These are phyloP conservation scores for Dicranocentrus wangi DNA, from an alignment of 2,888 invertebrate species.

Conservation along the genomic window DNA sequence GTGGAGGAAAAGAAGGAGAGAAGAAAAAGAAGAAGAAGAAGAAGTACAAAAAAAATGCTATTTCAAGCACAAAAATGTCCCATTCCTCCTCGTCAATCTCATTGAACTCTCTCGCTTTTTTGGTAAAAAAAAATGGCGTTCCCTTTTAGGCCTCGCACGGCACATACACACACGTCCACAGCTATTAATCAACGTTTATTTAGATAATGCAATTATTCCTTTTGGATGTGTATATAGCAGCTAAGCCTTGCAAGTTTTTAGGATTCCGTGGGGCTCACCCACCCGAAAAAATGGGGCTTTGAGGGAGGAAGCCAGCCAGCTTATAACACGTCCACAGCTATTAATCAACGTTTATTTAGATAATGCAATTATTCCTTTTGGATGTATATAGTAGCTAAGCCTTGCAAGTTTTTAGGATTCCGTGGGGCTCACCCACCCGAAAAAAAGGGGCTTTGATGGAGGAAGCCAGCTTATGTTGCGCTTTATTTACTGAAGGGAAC, in stretches of 20 bases:
- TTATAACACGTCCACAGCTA: conserved; percentile 62
- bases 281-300: conserved; percentile 47
- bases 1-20: too few species aligned
- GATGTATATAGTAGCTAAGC: too few species aligned
- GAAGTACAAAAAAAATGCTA: conserved; percentile 22
- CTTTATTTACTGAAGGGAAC: conserved; percentile 7
- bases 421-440: conserved; percentile 32
- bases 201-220: conserved; percentile 64
- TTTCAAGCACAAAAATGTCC: conserved; percentile 47
- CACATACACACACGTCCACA: conserved; percentile 51
- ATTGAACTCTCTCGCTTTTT: conserved; percentile 4
- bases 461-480: neutral
- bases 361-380: conserved; percentile 61
- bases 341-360: conserved; percentile 68
- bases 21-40: too few species aligned
- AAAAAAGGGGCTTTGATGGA: conserved; percentile 40
- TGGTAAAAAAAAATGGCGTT: too few species aligned
- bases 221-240: conserved; percentile 37
- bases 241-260: too few species aligned
- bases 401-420: too few species aligned
- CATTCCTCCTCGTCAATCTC: conserved; percentile 54
- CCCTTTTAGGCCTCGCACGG: neutral
- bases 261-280: conserved; percentile 26
- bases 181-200: conserved; percentile 68
- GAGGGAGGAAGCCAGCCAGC: conserved; percentile 8